Percentiles rank a stretch among this genome's conserved stretches.
Conservation (phyloP, 2,888 invertebrate species). For the Ormyrus labotus region DNA sequence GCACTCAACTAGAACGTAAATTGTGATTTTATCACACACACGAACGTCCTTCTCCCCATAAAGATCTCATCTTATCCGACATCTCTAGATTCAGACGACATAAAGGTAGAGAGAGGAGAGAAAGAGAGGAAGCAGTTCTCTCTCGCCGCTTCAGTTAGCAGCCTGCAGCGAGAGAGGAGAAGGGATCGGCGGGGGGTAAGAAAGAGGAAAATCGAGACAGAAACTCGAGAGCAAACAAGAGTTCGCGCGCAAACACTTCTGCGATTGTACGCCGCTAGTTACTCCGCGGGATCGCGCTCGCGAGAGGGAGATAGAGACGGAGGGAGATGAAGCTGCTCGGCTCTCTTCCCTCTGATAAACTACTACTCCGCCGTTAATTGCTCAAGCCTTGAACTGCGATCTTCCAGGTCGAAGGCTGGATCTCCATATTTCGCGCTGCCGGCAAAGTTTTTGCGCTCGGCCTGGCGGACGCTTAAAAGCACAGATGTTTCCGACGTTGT, state of each 20-base stretch:
- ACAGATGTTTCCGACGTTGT: slow-evolving; percentile 31
- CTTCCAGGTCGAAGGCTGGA: not conserved
- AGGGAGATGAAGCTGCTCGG: no score
- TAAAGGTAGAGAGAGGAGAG: not conserved
- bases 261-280: not conserved
- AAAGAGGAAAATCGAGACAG: not conserved
- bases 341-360: not conserved
- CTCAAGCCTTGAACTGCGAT: not conserved
- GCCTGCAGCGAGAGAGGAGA: no score
- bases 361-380: slow-evolving; percentile 11
- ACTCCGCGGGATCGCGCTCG: no score
- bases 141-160: no score
- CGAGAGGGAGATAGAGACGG: no score
- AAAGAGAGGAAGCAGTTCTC: not conserved
- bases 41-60: no score
- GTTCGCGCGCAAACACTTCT: not conserved
- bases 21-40: slow-evolving; percentile 27
- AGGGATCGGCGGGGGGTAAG: no score
- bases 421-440: no score
- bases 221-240: not conserved
- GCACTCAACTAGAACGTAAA: slow-evolving; percentile 20
- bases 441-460: slow-evolving; percentile 2
- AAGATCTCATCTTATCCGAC: slow-evolving; percentile 4
- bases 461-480: slow-evolving; percentile 5
- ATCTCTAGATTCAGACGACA: not conserved